These are phyloP conservation scores for Hemichromis elongatus DNA, from an alignment of 2,113 vertebrate genomes.

Conservation along the genomic window DNA sequence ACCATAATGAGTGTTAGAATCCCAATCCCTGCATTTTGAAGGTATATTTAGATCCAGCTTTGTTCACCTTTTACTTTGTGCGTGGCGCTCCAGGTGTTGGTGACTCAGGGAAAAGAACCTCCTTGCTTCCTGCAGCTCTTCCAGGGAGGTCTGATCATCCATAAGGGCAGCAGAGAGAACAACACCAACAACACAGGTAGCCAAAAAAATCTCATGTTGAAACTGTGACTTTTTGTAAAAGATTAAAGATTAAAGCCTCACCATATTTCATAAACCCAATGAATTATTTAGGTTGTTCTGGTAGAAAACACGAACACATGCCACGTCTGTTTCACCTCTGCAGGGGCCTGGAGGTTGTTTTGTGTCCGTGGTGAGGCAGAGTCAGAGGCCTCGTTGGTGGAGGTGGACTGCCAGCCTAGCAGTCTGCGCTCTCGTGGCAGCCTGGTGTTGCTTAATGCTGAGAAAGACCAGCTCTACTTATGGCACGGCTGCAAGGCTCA, in stretches of 20 bases:
- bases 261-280: background rate
- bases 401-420: conserved; percentile 66
- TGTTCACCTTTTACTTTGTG: background rate
- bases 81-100: conserved; percentile 62
- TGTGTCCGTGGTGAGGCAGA: conserved; percentile 69
- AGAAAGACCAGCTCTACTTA: conserved; percentile 58
- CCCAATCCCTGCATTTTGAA: background rate
- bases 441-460: conserved; percentile 65
- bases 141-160: conserved; percentile 74
- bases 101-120: conserved; percentile 76
- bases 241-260: background rate
- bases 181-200: conserved; percentile 53
- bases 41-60: background rate
- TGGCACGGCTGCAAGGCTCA: conserved; percentile 78
- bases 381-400: conserved; percentile 70
- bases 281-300: background rate
- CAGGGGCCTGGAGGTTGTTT: conserved; percentile 72
- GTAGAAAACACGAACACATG: background rate
- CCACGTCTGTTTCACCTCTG: background rate
- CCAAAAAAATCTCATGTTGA: background rate
- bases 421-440: conserved; percentile 75
- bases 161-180: conserved; percentile 71
- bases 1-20: background rate
- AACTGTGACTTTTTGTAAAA: background rate
- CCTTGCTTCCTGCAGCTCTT: conserved; percentile 80